A percentile compares a stretch with the other conserved stretches of the same genome.
Conservation (phyloP, 2,888 invertebrate genomes). For the Cancer borealis region DNA sequence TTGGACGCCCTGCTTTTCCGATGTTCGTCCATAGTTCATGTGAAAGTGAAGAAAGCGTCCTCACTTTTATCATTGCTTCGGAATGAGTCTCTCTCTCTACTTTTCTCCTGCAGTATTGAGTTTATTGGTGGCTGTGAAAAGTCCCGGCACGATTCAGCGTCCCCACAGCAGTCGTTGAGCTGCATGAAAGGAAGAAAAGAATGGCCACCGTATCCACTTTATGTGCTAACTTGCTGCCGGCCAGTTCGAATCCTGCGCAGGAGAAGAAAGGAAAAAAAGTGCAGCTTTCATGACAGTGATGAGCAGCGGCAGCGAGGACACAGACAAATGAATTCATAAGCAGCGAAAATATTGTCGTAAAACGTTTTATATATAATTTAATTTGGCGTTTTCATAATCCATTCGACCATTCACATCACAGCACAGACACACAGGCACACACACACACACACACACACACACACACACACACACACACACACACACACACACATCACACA, state of each 20-base stretch:
- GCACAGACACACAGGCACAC: background rate
- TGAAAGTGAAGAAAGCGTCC: slow-evolving; percentile 26
- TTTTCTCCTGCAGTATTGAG: background rate
- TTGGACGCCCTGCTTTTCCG: slow-evolving; percentile 34
- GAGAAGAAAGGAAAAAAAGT: slow-evolving; percentile 24
- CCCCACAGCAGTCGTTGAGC: background rate
- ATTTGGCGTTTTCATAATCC: slow-evolving; percentile 6
- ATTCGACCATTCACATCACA: background rate
- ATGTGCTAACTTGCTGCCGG: background rate
- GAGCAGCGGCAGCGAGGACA: background rate
- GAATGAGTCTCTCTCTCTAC: background rate
- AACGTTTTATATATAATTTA: background rate
- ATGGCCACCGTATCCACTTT: background rate
- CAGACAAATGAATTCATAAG: slow-evolving; percentile 9
- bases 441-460: background rate
- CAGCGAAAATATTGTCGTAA: slow-evolving; percentile 17
- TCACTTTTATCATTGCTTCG: background rate
- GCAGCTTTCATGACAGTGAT: background rate
- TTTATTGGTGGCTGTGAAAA: slow-evolving; percentile 42
- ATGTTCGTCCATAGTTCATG: slow-evolving; percentile 51
- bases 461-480: background rate
- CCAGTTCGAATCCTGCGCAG: background rate
- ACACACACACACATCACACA: background rate
- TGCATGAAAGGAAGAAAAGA: slow-evolving; percentile 35
- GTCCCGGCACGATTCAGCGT: slow-evolving; percentile 22